Percentiles rank a stretch among this genome's conserved stretches.
Evolutionary conservation across 1,140 invertebrate species (phyloP).

Genomic region (Monomorium pharaonis): DNA sequence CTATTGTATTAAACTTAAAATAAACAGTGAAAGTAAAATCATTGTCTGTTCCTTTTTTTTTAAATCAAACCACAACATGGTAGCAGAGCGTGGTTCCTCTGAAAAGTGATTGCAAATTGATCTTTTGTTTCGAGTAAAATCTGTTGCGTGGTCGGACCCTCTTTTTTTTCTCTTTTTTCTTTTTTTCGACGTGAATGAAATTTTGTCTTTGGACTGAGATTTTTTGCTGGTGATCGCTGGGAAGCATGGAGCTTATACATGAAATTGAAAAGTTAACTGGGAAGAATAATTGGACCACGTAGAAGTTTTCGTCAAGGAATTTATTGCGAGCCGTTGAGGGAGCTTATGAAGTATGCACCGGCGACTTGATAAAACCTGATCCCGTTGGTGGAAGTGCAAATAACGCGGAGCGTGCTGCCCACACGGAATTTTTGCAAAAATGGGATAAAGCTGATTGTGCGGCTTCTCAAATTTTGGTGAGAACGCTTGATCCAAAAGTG

Average conservation of each 20-base stretch:
- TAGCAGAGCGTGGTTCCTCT: too few relatives aligned
- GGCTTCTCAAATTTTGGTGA: background rate
- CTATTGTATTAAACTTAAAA: too few relatives aligned
- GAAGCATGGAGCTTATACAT: background rate
- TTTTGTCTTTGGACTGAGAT: background rate
- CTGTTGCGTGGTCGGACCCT: too few relatives aligned
- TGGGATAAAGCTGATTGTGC: background rate
- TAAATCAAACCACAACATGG: too few relatives aligned
- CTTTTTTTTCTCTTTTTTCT: too few relatives aligned
- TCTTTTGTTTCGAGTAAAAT: too few relatives aligned
- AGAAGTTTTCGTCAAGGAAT: background rate
- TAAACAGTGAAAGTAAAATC: too few relatives aligned
- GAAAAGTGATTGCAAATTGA: too few relatives aligned
- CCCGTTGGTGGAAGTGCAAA: background rate
- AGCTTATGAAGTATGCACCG: background rate
- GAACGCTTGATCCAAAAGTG: background rate
- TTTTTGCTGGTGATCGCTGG: background rate
- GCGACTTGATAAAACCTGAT: background rate
- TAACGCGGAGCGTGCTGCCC: background rate
- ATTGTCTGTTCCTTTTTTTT: too few relatives aligned
- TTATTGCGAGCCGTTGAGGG: background rate
- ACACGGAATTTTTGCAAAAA: background rate
- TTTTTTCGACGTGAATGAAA: background rate
- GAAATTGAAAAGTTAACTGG: background rate
- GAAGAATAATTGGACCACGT: background rate